A percentile compares a stretch with the other conserved stretches of the same genome.
phyloP scores from a whole-genome alignment of 1,140 invertebrate species.

The Drosophila trapezifrons region DNA sequence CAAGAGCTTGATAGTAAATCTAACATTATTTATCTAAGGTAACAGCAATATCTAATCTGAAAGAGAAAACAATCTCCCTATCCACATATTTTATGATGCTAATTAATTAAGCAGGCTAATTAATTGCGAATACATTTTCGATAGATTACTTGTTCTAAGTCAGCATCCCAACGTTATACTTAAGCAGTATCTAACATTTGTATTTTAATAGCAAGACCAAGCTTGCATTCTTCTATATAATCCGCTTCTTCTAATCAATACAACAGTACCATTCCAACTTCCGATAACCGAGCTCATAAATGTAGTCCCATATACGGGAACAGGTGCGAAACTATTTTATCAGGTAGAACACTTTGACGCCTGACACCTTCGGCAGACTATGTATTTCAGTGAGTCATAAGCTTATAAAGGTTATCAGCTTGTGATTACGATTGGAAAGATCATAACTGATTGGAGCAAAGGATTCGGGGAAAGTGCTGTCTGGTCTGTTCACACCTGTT shows the following conservation, averaged over 20 bases:
- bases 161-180: no score
- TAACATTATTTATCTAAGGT: background rate
- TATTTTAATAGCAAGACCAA: background rate
- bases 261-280: background rate
- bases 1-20: background rate
- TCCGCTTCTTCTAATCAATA: background rate
- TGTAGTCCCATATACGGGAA: background rate
- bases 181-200: no score
- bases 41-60: background rate
- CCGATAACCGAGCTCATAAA: background rate
- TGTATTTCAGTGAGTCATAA: conserved; percentile 9
- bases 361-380: background rate
- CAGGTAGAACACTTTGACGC: background rate
- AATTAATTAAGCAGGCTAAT: no score
- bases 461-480: background rate
- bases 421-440: background rate
- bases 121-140: no score
- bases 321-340: conserved; percentile 2
- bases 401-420: conserved; percentile 1
- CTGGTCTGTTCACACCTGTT: background rate
- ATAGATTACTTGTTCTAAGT: no score
- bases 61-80: no score
- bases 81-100: no score
- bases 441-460: conserved; percentile 9
- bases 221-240: background rate